phyloP scores from a whole-genome alignment of 2,113 vertebrate genomes.

The Raja brachyura region DNA sequence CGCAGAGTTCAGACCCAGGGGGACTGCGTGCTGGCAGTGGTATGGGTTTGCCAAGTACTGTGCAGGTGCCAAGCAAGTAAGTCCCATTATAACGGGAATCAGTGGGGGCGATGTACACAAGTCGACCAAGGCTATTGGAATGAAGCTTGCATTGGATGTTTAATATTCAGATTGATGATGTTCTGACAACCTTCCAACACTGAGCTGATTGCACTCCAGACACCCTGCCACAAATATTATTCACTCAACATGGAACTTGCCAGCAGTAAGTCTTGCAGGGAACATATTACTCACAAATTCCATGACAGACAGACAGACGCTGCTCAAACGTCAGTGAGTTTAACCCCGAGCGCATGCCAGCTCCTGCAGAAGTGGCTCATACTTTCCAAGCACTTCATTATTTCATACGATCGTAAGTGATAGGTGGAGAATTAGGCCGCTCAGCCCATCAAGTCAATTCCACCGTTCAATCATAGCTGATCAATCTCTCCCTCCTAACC shows the following conservation, averaged over 20 bases:
- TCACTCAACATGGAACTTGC: conserved; percentile 19
- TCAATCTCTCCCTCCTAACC: too few species aligned
- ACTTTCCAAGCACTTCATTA: background rate
- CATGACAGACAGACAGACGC: conserved; percentile 21
- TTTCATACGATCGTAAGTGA: background rate
- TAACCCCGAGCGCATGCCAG: background rate
- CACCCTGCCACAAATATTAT: conserved; percentile 26
- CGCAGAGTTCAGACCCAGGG: background rate
- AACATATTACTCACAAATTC: conserved; percentile 27
- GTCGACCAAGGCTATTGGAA: conserved; percentile 4
- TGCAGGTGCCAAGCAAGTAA: background rate
- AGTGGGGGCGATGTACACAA: background rate
- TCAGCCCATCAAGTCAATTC: too few species aligned
- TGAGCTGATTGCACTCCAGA: conserved; percentile 31
- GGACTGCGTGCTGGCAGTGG: background rate
- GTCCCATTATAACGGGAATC: background rate
- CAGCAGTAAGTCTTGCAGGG: conserved; percentile 6
- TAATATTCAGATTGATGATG: conserved; percentile 22
- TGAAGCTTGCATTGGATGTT: background rate
- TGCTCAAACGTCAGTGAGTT: background rate
- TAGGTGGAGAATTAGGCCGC: too few species aligned
- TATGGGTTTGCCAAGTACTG: background rate
- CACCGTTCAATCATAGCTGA: too few species aligned
- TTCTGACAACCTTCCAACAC: conserved; percentile 23
- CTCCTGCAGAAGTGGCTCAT: background rate